A percentile compares a stretch with the other conserved stretches of the same genome.
phyloP scores from a whole-genome alignment of 2,113 vertebrate genomes.

The Sapayoa aenigma region DNA sequence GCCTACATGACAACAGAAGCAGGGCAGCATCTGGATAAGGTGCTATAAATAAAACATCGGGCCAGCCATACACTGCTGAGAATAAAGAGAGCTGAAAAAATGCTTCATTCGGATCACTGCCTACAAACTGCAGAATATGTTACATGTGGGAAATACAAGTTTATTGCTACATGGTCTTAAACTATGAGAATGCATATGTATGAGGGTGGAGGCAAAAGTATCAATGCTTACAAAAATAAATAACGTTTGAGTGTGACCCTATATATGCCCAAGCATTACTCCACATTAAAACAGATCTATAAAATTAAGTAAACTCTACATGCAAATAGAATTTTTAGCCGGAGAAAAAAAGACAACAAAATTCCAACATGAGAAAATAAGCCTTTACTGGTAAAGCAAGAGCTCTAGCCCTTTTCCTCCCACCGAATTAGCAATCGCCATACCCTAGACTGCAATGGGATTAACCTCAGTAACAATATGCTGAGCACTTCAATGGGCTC shows the following conservation, averaged over 20 bases:
- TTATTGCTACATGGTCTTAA: neutral
- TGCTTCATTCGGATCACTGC: neutral
- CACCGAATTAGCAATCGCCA: neutral
- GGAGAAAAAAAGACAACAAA: neutral
- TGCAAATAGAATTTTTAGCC: neutral
- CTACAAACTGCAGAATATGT: neutral
- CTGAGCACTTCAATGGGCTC: constrained; percentile 11
- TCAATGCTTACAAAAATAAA: neutral
- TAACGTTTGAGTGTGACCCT: neutral
- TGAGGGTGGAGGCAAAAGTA: neutral
- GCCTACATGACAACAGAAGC: neutral
- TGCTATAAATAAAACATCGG: neutral
- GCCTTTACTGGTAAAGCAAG: neutral
- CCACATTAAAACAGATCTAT: neutral
- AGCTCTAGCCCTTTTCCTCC: neutral
- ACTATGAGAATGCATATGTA: neutral
- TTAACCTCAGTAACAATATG: constrained; percentile 7
- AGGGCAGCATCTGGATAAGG: neutral
- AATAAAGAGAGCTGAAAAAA: neutral
- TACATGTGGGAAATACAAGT: neutral
- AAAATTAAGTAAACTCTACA: neutral
- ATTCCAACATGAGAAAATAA: neutral
- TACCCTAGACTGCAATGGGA: neutral
- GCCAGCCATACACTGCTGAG: neutral
- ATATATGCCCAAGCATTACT: neutral